Conservation (phyloP, 2,797 vertebrate genomes). For the Oreortyx pictus region DNA sequence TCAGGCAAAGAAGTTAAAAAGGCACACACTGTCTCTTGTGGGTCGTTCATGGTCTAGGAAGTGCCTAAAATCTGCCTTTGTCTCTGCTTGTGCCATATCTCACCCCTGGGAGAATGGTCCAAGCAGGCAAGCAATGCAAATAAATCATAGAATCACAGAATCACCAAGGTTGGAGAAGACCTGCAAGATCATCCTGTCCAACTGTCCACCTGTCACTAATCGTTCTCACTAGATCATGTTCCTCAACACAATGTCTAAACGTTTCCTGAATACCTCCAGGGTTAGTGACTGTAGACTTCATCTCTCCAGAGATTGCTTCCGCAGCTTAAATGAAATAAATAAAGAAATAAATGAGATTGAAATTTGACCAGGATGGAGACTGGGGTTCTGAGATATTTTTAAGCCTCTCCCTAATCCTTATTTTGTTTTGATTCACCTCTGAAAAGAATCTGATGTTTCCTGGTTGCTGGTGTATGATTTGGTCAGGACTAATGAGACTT, state of each 20-base stretch:
- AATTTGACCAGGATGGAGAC: neutral
- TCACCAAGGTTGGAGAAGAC: no score
- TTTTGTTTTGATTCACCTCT: conserved; percentile 22
- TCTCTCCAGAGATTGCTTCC: conserved; percentile 62
- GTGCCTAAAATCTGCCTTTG: conserved; percentile 19
- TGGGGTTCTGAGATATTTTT: conserved; percentile 51
- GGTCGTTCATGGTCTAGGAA: neutral
- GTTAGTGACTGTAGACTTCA: neutral
- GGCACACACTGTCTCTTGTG: neutral
- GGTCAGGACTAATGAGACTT: neutral
- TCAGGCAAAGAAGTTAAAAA: neutral
- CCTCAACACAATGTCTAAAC: no score
- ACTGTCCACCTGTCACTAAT: no score
- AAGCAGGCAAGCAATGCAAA: neutral
- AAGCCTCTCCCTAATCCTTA: neutral
- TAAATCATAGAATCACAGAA: no score
- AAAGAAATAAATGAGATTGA: conserved; percentile 75
- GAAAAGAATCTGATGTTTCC: neutral
- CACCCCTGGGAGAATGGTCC: neutral
- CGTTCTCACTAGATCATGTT: no score
- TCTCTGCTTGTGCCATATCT: neutral
- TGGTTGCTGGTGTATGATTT: neutral
- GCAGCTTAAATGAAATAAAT: conserved; percentile 76
- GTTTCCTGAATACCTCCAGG: no score
- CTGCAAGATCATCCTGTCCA: no score